Conservation (phyloP, 1,140 invertebrate species). For the Metaphire vulgaris region DNA sequence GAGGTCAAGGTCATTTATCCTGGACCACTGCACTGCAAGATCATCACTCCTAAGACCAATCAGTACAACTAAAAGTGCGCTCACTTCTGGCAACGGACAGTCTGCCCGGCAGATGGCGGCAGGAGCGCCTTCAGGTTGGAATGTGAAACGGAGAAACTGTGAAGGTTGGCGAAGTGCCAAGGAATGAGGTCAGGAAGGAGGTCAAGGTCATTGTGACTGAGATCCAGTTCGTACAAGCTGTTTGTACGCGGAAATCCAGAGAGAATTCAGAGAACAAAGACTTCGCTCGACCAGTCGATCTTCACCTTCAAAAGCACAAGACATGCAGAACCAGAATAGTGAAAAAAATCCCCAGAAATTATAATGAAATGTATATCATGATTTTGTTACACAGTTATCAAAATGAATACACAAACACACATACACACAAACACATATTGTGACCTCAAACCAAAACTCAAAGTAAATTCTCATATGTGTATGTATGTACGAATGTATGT, state of each 20-base stretch:
- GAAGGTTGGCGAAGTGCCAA: conserved; percentile 17
- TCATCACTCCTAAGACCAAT: too few species aligned
- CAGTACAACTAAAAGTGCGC: too few species aligned
- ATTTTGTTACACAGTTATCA: background rate
- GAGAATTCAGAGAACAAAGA: background rate
- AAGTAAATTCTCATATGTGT: too few species aligned
- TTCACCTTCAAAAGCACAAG: background rate
- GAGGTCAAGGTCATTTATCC: too few species aligned
- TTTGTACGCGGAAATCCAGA: conserved; percentile 7
- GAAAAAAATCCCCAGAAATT: background rate
- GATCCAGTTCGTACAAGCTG: conserved; percentile 3
- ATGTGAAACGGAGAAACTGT: conserved; percentile 16
- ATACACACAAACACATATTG: background rate
- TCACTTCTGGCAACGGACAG: background rate
- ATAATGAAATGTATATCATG: background rate
- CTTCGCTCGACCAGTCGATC: conserved; percentile 5
- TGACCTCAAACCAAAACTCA: too few species aligned
- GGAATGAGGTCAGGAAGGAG: conserved; percentile 18
- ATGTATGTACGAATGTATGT: too few species aligned
- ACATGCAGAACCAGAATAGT: background rate
- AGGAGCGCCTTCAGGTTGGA: conserved; percentile 12
- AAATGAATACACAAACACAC: background rate
- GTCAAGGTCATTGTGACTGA: conserved; percentile 15
- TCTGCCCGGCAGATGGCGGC: background rate
- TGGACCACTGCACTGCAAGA: too few species aligned